Conservation (phyloP, 2,888 invertebrate species). For the Atrina japonica region DNA sequence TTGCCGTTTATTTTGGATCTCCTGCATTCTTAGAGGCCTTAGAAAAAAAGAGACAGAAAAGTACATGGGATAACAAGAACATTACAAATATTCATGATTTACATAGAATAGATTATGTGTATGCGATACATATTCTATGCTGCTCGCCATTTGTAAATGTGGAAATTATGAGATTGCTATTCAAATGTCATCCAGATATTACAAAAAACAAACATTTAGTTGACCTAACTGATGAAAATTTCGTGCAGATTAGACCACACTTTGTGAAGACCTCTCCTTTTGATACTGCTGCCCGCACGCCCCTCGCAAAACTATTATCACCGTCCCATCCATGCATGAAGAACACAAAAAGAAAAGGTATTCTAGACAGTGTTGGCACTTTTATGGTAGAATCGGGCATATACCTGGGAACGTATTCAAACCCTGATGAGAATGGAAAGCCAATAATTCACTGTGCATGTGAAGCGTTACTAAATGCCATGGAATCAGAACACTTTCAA, state of each 20-base stretch:
- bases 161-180: conserved; percentile 20
- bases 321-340: neutral
- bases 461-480: conserved; percentile 40
- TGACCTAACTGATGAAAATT: conserved; percentile 4
- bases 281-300: neutral
- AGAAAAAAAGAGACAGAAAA: conserved; percentile 8
- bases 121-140: conserved; percentile 21
- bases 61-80: conserved; percentile 1
- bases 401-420: conserved; percentile 40
- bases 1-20: conserved; percentile 23
- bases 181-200: conserved; percentile 21
- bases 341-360: neutral
- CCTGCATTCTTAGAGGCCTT: conserved; percentile 5
- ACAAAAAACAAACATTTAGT: conserved; percentile 3
- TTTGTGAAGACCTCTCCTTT: neutral
- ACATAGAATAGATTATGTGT: conserved; percentile 17
- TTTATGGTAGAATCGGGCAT: conserved; percentile 39
- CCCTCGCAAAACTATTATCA: conserved; percentile 27
- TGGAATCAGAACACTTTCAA: conserved; percentile 37
- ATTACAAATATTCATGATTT: conserved; percentile 1
- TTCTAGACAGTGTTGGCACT: conserved; percentile 17
- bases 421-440: neutral
- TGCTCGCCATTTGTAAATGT: conserved; percentile 19
- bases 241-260: conserved; percentile 9
- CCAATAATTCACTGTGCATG: conserved; percentile 43